Conservation (phyloP, 2,888 invertebrate species). For the Pyrrhosoma nymphula region DNA sequence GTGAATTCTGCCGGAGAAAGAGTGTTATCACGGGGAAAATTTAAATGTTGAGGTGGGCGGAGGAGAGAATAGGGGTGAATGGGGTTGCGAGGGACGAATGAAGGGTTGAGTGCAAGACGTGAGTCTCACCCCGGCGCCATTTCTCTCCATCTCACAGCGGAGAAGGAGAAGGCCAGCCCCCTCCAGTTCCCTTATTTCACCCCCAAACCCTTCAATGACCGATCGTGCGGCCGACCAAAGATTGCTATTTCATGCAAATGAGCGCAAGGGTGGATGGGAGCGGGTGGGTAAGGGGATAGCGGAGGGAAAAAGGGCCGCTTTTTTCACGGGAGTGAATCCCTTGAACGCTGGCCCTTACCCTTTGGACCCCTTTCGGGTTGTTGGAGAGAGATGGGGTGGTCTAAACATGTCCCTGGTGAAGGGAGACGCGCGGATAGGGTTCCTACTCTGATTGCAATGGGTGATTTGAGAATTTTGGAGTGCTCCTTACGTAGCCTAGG, state of each 20-base stretch:
- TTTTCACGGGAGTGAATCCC: slow-evolving; percentile 29
- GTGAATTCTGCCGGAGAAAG: neutral
- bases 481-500: neutral
- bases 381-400: neutral
- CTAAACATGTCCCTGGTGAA: neutral
- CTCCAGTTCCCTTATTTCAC: neutral
- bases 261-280: neutral
- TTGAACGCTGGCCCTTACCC: slow-evolving; percentile 38
- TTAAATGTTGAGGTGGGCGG: neutral
- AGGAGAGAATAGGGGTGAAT: neutral
- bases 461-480: neutral
- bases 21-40: neutral
- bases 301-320: slow-evolving; percentile 7
- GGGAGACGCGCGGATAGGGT: neutral
- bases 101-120: neutral
- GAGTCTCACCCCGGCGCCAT: slow-evolving; percentile 37
- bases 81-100: neutral
- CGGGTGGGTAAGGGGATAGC: neutral
- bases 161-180: neutral
- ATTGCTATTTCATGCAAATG: slow-evolving; percentile 67
- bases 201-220: slow-evolving; percentile 37
- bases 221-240: slow-evolving; percentile 62
- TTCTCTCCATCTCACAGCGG: slow-evolving; percentile 40
- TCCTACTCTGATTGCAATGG: neutral
- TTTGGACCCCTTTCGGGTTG: neutral